Percentiles rank a stretch among this genome's conserved stretches.
These are phyloP conservation scores for Paramormyrops kingsleyae DNA, from an alignment of 2,113 vertebrate species.

Conservation along the genomic window DNA sequence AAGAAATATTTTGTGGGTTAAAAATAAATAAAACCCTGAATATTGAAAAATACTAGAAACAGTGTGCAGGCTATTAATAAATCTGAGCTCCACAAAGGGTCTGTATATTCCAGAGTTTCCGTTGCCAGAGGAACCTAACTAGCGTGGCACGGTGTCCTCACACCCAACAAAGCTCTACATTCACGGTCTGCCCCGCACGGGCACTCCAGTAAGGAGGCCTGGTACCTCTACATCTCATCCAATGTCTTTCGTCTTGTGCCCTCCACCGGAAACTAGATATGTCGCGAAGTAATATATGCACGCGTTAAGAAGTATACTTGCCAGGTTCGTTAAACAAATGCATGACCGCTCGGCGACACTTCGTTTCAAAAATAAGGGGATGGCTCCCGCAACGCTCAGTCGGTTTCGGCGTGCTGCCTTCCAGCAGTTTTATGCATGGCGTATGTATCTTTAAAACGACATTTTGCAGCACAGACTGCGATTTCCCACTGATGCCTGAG, in stretches of 20 bases:
- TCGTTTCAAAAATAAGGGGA: background rate
- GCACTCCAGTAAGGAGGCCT: background rate
- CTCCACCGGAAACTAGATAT: background rate
- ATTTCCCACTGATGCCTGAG: background rate
- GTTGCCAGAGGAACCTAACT: background rate
- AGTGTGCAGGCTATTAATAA: background rate
- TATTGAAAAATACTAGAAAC: background rate
- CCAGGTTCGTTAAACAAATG: background rate
- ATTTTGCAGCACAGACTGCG: background rate
- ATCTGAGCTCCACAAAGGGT: background rate
- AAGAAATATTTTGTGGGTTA: background rate
- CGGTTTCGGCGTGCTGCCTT: background rate
- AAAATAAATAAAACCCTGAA: background rate
- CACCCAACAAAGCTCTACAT: background rate
- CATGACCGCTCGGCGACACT: background rate
- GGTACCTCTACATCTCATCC: background rate
- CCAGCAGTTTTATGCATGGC: background rate
- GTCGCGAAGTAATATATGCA: background rate
- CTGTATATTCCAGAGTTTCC: background rate
- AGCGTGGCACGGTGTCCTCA: background rate
- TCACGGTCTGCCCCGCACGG: background rate
- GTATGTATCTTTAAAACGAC: background rate
- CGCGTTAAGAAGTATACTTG: background rate
- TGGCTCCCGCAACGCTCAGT: background rate
- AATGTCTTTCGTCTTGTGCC: background rate